These are phyloP conservation scores for Emydocephalus ijimae DNA, from an alignment of 2,113 vertebrate genomes.

Conservation along the genomic window DNA sequence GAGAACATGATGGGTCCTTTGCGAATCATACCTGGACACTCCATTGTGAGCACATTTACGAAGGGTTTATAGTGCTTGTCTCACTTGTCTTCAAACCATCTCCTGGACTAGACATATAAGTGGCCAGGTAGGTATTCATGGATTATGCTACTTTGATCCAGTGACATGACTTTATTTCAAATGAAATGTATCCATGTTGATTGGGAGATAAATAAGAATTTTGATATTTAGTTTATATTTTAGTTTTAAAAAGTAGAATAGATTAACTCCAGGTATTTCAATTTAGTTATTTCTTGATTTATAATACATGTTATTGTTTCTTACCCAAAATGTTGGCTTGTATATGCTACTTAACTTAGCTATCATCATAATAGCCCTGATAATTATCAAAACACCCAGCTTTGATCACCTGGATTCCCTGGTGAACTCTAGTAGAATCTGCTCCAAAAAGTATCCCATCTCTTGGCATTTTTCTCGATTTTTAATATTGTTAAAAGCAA, in stretches of 20 bases:
- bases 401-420: not conserved
- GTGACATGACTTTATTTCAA: not conserved
- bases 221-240: not conserved
- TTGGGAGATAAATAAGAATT: not conserved
- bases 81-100: not conserved
- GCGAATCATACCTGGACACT: not conserved
- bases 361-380: not conserved
- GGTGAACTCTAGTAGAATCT: not conserved
- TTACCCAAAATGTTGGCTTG: not conserved
- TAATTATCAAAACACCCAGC: not conserved
- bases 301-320: not conserved
- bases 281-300: not conserved
- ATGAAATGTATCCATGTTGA: not conserved
- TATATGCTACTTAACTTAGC: not conserved
- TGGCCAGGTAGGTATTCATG: not conserved
- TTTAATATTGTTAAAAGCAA: not conserved
- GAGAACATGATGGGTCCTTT: not conserved
- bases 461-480: not conserved
- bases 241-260: not conserved
- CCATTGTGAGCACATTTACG: not conserved
- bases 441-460: not conserved
- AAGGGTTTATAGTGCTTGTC: not conserved
- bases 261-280: not conserved
- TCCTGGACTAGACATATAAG: not conserved
- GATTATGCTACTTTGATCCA: not conserved